Base-by-base conservation (phyloP, 2,888 invertebrate genomes). In the Meandrusa payeni region DNA sequence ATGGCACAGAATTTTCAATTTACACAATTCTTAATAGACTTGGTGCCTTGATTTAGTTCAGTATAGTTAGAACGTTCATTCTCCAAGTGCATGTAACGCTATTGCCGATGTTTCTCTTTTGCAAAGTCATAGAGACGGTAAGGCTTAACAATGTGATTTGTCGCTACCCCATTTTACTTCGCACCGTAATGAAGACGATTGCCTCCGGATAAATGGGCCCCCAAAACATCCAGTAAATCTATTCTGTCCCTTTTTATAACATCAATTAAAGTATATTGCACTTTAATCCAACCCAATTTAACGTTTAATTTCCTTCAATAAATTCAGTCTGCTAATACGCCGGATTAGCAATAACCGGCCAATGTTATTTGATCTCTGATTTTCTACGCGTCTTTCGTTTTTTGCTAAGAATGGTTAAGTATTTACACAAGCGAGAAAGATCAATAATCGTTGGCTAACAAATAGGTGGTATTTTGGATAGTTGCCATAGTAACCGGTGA, bases 401-500 rank as follows among this genome's bases (percentile, higher is more conserved):
- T 46, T 54, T 50, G 32, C 34, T 31, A 53, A 39, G 40, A 45
- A 51, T 22, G 46, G 56, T 15, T 28, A 10, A 23, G 23, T 36
- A 23, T 42, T 42, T 26, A 28, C n/a, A 24, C 9, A 19, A 26
- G 9, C 15, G 3, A 28, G n/a, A 20, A 48, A 64, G 82, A 54
- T 69, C 80, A 65, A 58, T 62, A 59, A 46, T 51, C 46, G 50
- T 55, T 81, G 79, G 82, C 57, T 52, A 37, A 48, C 51, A 54
- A 66, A 61, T 61, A 59, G 61, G 55, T 62, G 65, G 72, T 81
- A 77, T 79, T 85, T 81, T 74, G 69, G 68, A 52, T 56, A 61
- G 83, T 85, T 74, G 71, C 64, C 65, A 85, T 85, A 64, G 75
- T 52, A 64, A 87, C n/a, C 83, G 64, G 61, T 69, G 69, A 76